Percentiles rank a stretch among this genome's conserved stretches.
Evolutionary conservation across 1,140 invertebrate genomes (phyloP).

Genomic region (Saxidomus purpurata): DNA sequence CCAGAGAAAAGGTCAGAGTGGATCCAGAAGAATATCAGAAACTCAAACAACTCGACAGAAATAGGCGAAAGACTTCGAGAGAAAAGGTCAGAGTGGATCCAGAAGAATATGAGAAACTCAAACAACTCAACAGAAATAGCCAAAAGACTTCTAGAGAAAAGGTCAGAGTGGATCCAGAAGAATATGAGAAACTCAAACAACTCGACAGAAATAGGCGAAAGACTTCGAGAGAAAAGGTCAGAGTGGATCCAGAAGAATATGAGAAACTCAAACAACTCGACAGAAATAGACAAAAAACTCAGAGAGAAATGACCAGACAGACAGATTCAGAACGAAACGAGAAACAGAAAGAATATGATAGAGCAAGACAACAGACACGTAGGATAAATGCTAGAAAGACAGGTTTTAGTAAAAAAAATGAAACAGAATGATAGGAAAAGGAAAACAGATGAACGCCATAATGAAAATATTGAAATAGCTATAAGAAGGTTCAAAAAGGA

Average conservation of each 20-base stretch:
- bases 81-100: no score
- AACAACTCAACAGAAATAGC: no score
- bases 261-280: not conserved
- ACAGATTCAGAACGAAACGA: slow-evolving; percentile 9
- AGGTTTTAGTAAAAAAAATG: slow-evolving; percentile 20
- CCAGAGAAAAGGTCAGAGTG: no score
- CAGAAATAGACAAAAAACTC: slow-evolving; percentile 20
- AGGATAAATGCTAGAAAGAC: slow-evolving; percentile 10
- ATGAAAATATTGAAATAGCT: slow-evolving; percentile 38
- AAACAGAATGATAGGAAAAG: slow-evolving; percentile 5
- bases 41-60: no score
- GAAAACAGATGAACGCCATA: slow-evolving; percentile 37
- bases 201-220: no score
- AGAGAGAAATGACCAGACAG: slow-evolving; percentile 3
- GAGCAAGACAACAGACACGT: slow-evolving; percentile 4
- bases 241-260: not conserved
- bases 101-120: no score
- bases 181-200: no score
- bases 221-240: no score
- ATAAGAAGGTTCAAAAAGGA: slow-evolving; percentile 42
- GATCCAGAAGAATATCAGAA: no score
- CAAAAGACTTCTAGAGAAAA: no score
- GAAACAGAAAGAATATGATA: slow-evolving; percentile 36
- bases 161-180: no score
- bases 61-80: no score